Percentiles rank a stretch among this genome's conserved stretches.
Evolutionary conservation across 2,797 vertebrate genomes (phyloP).

Genomic region (Syncerus caffer): DNA sequence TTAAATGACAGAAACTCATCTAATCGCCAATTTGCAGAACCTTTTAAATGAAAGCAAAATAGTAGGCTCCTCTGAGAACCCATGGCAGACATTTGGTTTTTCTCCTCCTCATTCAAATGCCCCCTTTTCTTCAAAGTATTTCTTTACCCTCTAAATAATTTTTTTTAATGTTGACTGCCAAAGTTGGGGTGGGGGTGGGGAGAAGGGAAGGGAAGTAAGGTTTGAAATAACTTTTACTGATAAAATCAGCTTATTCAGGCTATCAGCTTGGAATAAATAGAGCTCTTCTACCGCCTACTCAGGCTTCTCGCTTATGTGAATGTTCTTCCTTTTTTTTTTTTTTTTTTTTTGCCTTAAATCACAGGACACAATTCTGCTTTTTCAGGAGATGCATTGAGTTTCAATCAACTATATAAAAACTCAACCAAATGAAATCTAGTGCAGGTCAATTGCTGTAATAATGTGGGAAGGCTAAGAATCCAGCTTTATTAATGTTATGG

Average conservation of each 20-base stretch:
- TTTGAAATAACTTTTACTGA: slow-evolving; percentile 59
- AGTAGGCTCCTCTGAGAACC: neutral
- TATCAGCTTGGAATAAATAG: slow-evolving; percentile 40
- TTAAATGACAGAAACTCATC: slow-evolving; percentile 5
- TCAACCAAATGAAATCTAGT: slow-evolving; percentile 11
- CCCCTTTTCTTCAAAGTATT: neutral
- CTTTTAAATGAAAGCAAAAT: slow-evolving; percentile 47
- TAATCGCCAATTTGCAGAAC: slow-evolving; percentile 4
- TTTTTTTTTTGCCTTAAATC: neutral
- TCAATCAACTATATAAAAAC: slow-evolving; percentile 38
- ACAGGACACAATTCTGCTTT: slow-evolving; percentile 27
- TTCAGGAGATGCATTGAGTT: slow-evolving; percentile 20
- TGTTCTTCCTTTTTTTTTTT: neutral
- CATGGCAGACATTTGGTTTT: neutral
- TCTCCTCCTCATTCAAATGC: neutral
- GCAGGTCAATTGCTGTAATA: slow-evolving; percentile 19
- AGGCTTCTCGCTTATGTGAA: neutral
- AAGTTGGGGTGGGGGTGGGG: neutral
- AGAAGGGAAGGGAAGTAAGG: neutral
- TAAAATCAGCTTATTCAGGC: slow-evolving; percentile 44
- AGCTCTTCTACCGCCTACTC: neutral
- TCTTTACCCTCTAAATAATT: slow-evolving; percentile 2
- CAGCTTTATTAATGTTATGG: slow-evolving; percentile 23
- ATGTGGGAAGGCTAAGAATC: slow-evolving; percentile 18
- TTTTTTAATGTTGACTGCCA: slow-evolving; percentile 3